A percentile compares a stretch with the other conserved stretches of the same genome.
These are phyloP conservation scores for Platyscapa corneri DNA, from an alignment of 1,140 invertebrate genomes.

Conservation along the genomic window DNA sequence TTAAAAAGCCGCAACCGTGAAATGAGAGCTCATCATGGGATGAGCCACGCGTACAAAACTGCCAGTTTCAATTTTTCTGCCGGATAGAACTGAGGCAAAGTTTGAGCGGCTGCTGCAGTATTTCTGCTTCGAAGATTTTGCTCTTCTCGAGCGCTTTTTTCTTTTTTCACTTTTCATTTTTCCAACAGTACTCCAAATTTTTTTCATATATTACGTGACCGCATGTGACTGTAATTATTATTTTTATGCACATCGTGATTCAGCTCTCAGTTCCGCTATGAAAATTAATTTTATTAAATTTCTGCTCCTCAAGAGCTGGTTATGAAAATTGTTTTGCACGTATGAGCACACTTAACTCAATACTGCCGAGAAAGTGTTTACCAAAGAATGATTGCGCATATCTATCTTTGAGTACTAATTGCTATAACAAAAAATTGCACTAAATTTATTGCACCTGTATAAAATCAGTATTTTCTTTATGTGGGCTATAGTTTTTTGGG, in stretches of 20 bases:
- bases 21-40: conserved; percentile 26
- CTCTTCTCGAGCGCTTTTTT: not conserved
- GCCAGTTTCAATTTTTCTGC: not conserved
- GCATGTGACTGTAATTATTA: not conserved
- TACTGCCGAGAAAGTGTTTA: too few relatives aligned
- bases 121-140: not conserved
- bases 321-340: not conserved
- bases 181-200: not conserved
- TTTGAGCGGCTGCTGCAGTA: not conserved
- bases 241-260: not conserved
- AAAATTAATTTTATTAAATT: conserved; percentile 36
- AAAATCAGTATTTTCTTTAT: too few relatives aligned
- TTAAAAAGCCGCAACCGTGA: conserved; percentile 33
- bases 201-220: not conserved
- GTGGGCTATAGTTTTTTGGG: too few relatives aligned
- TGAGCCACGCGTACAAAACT: conserved; percentile 7
- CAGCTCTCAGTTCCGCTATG: not conserved
- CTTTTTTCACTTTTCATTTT: not conserved
- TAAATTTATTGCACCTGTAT: too few relatives aligned
- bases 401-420: too few relatives aligned
- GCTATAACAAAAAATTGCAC: too few relatives aligned
- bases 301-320: not conserved
- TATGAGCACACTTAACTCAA: too few relatives aligned
- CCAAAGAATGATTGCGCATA: too few relatives aligned
- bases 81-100: not conserved